Evolutionary conservation across 1,140 invertebrate species (phyloP).

Genomic region (Leptestheria dahalacensis): DNA sequence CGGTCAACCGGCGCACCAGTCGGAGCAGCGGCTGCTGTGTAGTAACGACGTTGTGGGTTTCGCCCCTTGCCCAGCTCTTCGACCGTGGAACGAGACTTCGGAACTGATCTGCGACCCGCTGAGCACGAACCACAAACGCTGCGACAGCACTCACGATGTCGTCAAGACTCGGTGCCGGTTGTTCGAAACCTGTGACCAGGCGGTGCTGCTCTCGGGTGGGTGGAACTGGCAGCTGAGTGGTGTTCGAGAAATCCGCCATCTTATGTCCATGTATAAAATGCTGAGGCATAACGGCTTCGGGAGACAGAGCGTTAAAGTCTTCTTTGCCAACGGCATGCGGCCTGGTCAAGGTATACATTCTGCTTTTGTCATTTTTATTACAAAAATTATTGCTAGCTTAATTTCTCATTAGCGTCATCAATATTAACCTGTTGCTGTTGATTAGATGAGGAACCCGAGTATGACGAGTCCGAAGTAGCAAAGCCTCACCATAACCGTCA

Average conservation of each 20-base stretch:
- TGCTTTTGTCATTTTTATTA: too few relatives aligned
- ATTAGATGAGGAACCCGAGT: background rate
- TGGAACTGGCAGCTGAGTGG: slow-evolving; percentile 35
- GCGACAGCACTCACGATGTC: slow-evolving; percentile 30
- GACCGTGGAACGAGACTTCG: slow-evolving; percentile 28
- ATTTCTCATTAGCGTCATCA: background rate
- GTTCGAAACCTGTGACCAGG: slow-evolving; percentile 38
- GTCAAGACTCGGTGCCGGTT: slow-evolving; percentile 32
- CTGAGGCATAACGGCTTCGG: slow-evolving; percentile 34
- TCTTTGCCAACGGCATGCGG: slow-evolving; percentile 35
- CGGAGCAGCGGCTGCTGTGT: slow-evolving; percentile 26
- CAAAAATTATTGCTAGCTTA: background rate
- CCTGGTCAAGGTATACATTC: slow-evolving; percentile 12
- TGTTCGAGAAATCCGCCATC: slow-evolving; percentile 25
- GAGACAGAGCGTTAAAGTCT: slow-evolving; percentile 35
- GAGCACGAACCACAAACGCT: slow-evolving; percentile 32
- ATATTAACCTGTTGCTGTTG: too few relatives aligned
- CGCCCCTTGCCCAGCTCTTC: slow-evolving; percentile 28
- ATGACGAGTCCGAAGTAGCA: background rate
- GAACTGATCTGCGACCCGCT: slow-evolving; percentile 33
- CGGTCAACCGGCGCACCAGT: slow-evolving; percentile 17
- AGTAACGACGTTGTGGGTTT: slow-evolving; percentile 28
- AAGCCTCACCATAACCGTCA: background rate
- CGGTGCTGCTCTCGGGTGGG: slow-evolving; percentile 37
- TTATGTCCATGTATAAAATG: slow-evolving; percentile 30